phyloP scores from a whole-genome alignment of 35 echinoderm and acorn worm genomes.

The Ptychodera flava region DNA sequence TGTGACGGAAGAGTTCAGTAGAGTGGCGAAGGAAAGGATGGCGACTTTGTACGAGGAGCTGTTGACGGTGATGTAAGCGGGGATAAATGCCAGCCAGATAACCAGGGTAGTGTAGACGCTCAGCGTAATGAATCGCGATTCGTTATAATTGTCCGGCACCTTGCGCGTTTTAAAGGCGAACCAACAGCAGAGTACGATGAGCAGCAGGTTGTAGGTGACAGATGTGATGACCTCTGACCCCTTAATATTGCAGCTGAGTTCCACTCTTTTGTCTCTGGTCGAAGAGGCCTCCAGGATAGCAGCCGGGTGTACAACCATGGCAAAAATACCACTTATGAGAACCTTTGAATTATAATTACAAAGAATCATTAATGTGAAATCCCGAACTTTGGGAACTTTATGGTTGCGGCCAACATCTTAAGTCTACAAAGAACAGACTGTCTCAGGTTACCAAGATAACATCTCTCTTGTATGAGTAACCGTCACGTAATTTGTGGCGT shows the following conservation, averaged over 20 bases:
- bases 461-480: too few relatives aligned
- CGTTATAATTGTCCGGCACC: constrained; percentile 70
- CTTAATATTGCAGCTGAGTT: constrained; percentile 31
- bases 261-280: constrained; percentile 9
- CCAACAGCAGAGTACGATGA: constrained; percentile 26
- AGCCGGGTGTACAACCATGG: neutral
- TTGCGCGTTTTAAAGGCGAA: constrained; percentile 53
- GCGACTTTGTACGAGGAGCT: constrained; percentile 25
- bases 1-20: constrained; percentile 42
- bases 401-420: too few relatives aligned
- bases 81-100: constrained; percentile 65
- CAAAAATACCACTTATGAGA: neutral
- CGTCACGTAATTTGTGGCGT: too few relatives aligned
- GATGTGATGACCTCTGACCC: constrained; percentile 37
- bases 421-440: too few relatives aligned
- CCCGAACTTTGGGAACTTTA: too few relatives aligned
- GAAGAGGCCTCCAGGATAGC: neutral
- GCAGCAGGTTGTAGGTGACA: constrained; percentile 47
- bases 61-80: constrained; percentile 33
- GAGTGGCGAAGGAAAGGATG: constrained; percentile 42
- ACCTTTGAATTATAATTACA: too few relatives aligned
- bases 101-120: constrained; percentile 60
- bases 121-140: constrained; percentile 61
- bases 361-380: too few relatives aligned
- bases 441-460: too few relatives aligned